A percentile compares a stretch with the other conserved stretches of the same genome.
These are phyloP conservation scores for Apomyelois bistriatella DNA, from an alignment of 2,888 invertebrate species.

Conservation along the genomic window DNA sequence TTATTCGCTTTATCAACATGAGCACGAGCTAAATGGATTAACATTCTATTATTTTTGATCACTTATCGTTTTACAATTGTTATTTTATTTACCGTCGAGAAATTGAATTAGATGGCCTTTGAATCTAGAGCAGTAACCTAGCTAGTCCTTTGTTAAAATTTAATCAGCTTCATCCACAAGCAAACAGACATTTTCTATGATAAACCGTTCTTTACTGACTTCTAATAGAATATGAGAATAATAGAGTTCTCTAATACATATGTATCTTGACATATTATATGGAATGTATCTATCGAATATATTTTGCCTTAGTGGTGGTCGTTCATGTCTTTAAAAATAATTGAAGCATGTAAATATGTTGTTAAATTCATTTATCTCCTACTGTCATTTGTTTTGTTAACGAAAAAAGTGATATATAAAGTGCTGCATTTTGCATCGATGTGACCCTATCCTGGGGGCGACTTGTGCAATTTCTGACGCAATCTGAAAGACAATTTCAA, in stretches of 20 bases:
- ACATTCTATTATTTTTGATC: background rate
- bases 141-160: constrained; percentile 51
- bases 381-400: too few relatives aligned
- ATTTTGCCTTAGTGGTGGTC: background rate
- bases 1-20: constrained; percentile 20
- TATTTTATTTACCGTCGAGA: constrained; percentile 30
- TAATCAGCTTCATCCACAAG: constrained; percentile 36
- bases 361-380: background rate
- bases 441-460: constrained; percentile 28
- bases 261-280: background rate
- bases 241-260: constrained; percentile 5
- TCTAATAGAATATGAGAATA: constrained; percentile 21
- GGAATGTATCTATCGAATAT: background rate
- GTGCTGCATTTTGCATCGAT: constrained; percentile 5
- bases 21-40: background rate
- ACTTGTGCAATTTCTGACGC: constrained; percentile 50
- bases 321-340: too few relatives aligned
- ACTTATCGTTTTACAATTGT: too few relatives aligned
- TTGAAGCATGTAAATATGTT: too few relatives aligned
- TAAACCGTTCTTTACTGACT: constrained; percentile 31
- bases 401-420: background rate
- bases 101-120: constrained; percentile 37
- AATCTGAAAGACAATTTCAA: constrained; percentile 28
- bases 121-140: constrained; percentile 45
- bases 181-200: constrained; percentile 24